Conservation (phyloP, 2,797 vertebrate species). For the Anguilla pacifica region DNA sequence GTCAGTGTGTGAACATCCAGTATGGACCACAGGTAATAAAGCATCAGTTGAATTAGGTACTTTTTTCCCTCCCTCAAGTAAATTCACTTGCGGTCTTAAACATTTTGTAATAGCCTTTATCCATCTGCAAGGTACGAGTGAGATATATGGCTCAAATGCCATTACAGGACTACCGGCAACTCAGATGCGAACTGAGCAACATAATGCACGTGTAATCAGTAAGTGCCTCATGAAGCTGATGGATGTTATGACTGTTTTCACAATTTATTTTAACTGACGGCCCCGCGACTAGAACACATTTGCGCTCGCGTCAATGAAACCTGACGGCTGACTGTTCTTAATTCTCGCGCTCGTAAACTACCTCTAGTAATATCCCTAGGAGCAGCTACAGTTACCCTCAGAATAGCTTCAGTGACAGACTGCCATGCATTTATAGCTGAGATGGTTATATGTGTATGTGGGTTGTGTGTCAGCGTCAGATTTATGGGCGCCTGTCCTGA, state of each 20-base stretch:
- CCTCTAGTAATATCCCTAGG: conserved; percentile 8
- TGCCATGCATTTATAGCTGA: not conserved
- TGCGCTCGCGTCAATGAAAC: not conserved
- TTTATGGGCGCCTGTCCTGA: not conserved
- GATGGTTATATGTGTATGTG: not conserved
- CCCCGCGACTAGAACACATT: not conserved
- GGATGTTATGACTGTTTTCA: not conserved
- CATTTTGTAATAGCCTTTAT: not conserved
- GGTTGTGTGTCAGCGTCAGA: not conserved
- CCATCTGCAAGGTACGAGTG: not conserved
- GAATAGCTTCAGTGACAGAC: not conserved
- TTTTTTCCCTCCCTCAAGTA: not conserved
- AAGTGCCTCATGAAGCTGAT: not conserved
- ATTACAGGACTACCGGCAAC: not conserved
- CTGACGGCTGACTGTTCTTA: not conserved
- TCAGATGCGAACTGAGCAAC: not conserved
- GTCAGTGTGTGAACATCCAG: conserved; percentile 1
- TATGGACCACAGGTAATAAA: conserved; percentile 7
- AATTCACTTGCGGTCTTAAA: not conserved
- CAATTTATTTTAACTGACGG: not conserved
- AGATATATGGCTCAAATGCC: not conserved
- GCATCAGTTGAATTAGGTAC: conserved; percentile 12
- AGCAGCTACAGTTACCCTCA: not conserved
- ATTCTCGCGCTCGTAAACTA: conserved; percentile 8
- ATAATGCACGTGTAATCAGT: not conserved